Conservation (phyloP, 2,888 invertebrate genomes). For the Trachelus stipa region DNA sequence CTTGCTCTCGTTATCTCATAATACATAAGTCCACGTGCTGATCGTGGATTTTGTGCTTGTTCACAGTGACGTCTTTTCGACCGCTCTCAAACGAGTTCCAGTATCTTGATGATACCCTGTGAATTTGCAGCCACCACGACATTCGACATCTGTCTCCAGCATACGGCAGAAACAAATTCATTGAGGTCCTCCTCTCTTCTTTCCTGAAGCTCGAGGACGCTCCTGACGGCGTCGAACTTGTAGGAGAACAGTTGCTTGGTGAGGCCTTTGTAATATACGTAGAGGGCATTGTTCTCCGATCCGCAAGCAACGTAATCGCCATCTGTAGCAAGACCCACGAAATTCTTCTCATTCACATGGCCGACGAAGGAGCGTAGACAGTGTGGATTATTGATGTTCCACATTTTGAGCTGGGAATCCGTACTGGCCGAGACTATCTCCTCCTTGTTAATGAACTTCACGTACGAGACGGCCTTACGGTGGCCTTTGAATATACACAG, state of each 20-base stretch:
- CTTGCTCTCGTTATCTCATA: not conserved
- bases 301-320: constrained; percentile 94
- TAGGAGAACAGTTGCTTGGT: constrained; percentile 88
- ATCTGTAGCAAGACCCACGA: constrained; percentile 93
- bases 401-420: constrained; percentile 90
- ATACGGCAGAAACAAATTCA: constrained; percentile 96
- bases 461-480: constrained; percentile 94
- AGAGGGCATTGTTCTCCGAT: constrained; percentile 93
- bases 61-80: not conserved
- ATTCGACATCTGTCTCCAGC: constrained; percentile 88
- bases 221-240: constrained; percentile 86
- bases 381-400: constrained; percentile 84
- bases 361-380: constrained; percentile 89
- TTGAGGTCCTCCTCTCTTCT: constrained; percentile 86
- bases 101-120: constrained; percentile 91
- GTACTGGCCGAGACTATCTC: constrained; percentile 94
- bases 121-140: constrained; percentile 94
- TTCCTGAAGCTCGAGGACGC: constrained; percentile 78
- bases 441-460: constrained; percentile 86
- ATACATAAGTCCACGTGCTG: not conserved
- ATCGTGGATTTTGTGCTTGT: not conserved
- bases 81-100: constrained; percentile 76
- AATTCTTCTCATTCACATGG: constrained; percentile 95
- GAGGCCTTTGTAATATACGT: constrained; percentile 91
- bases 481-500: constrained; percentile 89